These are phyloP conservation scores for Paragorgia papillata DNA, from an alignment of 92 coral and sea anemone genomes.

Conservation along the genomic window DNA sequence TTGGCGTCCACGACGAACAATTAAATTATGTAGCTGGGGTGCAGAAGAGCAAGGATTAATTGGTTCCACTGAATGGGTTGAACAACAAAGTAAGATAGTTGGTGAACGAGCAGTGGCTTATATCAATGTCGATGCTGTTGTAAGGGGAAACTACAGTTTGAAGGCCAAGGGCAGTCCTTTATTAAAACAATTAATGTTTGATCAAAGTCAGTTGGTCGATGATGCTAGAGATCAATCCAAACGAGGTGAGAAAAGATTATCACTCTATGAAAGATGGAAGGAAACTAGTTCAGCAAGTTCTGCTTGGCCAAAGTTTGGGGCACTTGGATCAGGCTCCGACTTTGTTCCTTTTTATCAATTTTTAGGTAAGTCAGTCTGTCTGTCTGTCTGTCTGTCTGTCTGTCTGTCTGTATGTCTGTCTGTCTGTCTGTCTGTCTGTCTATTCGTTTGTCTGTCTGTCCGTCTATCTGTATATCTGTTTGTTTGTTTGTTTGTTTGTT, in stretches of 20 bases:
- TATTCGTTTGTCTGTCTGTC: too few relatives aligned
- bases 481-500: too few relatives aligned
- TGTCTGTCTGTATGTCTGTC: too few relatives aligned
- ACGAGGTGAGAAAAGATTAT: conserved; percentile 33
- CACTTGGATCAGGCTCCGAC: conserved; percentile 69
- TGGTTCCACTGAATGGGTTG: conserved; percentile 58
- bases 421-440: too few relatives aligned
- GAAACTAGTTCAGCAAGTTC: not conserved
- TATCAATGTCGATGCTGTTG: conserved; percentile 54
- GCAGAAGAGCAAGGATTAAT: conserved; percentile 45
- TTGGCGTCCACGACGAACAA: conserved; percentile 63
- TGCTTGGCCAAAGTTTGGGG: conserved; percentile 44
- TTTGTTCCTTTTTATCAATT: conserved; percentile 68
- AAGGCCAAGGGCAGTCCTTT: conserved; percentile 27
- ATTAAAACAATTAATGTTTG: conserved; percentile 36
- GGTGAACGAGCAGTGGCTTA: conserved; percentile 59
- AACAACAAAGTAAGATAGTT: conserved; percentile 50
- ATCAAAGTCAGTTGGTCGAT: conserved; percentile 28
- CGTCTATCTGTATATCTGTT: too few relatives aligned
- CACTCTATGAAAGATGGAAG: conserved; percentile 54
- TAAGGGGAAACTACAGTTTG: conserved; percentile 44
- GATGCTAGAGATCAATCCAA: conserved; percentile 66
- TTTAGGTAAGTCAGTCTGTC: conserved; percentile 27
- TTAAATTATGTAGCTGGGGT: conserved; percentile 57
- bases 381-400: too few relatives aligned